A percentile compares a stretch with the other conserved stretches of the same genome.
Evolutionary conservation across 2,113 vertebrate species (phyloP).

Genomic region (Ploceus nigricollis): DNA sequence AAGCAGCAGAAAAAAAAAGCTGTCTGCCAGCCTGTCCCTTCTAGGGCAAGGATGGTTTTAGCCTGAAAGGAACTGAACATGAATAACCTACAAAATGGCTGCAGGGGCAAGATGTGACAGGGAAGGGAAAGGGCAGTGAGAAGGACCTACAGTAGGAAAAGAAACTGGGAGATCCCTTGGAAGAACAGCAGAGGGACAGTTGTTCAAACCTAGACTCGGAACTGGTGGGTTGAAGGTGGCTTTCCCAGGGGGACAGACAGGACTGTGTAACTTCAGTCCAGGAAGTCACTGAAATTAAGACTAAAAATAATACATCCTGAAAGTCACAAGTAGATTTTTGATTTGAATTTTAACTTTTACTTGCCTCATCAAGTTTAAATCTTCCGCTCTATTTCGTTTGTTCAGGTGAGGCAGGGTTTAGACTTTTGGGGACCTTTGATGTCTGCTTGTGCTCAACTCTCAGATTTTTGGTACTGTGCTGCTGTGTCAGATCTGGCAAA

Average conservation of each 20-base stretch:
- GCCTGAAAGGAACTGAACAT: not conserved
- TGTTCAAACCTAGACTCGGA: fast-evolving
- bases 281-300: not conserved
- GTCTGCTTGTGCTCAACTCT: not conserved
- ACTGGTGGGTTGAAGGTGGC: not conserved
- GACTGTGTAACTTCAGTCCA: not conserved
- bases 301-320: not conserved
- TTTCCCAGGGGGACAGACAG: not conserved
- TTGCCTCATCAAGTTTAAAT: not conserved
- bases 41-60: not conserved
- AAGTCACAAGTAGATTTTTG: not conserved
- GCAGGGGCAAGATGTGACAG: not conserved
- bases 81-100: not conserved
- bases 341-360: not conserved
- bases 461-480: not conserved
- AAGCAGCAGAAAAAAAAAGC: not conserved
- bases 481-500: not conserved
- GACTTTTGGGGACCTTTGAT: not conserved
- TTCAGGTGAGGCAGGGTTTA: not conserved
- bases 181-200: not conserved
- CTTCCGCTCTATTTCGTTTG: not conserved
- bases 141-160: not conserved
- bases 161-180: not conserved
- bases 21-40: not conserved
- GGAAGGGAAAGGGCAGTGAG: not conserved